Conservation (phyloP, 2,888 invertebrate species). For the Drosophila mayaguana region DNA sequence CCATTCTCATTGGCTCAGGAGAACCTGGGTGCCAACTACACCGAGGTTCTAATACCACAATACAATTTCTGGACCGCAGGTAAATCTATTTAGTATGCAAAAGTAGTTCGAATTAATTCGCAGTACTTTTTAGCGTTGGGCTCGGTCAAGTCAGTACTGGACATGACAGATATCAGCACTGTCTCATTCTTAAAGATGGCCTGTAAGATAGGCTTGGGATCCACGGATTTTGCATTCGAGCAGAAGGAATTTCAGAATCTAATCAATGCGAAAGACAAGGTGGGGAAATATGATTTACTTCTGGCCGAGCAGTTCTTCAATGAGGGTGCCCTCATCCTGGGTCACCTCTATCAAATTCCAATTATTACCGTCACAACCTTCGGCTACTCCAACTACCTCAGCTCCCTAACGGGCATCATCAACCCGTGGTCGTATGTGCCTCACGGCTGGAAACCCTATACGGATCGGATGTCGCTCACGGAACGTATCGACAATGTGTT, state of each 20-base stretch:
- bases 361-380: constrained; percentile 82
- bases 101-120: too few relatives aligned
- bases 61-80: constrained; percentile 70
- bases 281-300: constrained; percentile 84
- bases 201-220: constrained; percentile 61
- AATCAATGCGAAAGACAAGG: constrained; percentile 66
- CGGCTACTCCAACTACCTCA: constrained; percentile 84
- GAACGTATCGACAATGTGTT: constrained; percentile 86
- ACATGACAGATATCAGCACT: constrained; percentile 56
- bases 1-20: constrained; percentile 67
- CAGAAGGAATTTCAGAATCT: constrained; percentile 70
- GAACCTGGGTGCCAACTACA: constrained; percentile 72
- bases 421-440: constrained; percentile 85
- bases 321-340: constrained; percentile 83
- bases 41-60: constrained; percentile 69
- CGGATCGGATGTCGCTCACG: constrained; percentile 86
- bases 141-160: constrained; percentile 49
- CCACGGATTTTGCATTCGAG: constrained; percentile 75
- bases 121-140: constrained; percentile 51
- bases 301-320: constrained; percentile 83
- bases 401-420: constrained; percentile 84
- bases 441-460: constrained; percentile 83
- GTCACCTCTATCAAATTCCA: constrained; percentile 83
- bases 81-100: constrained; percentile 27
- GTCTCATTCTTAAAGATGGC: constrained; percentile 47